These are phyloP conservation scores for Papilio polyxenes DNA, from an alignment of 1,140 invertebrate genomes.

Conservation along the genomic window DNA sequence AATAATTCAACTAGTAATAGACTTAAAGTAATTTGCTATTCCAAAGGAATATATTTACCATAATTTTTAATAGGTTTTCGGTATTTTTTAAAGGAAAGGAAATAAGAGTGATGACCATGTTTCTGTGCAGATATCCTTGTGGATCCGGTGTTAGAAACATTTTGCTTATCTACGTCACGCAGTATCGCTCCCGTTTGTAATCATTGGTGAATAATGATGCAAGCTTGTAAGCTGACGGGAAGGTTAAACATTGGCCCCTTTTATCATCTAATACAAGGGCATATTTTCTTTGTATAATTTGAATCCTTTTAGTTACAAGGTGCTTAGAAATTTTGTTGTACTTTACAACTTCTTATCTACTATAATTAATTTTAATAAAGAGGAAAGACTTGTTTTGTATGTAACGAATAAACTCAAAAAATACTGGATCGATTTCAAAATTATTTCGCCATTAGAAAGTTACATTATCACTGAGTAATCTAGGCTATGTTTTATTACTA, in stretches of 20 bases:
- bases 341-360: too few species aligned
- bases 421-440: too few species aligned
- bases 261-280: background rate
- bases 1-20: background rate
- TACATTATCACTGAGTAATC: too few species aligned
- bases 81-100: too few species aligned
- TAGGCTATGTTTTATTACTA: too few species aligned
- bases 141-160: background rate
- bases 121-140: background rate
- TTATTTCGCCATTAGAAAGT: too few species aligned
- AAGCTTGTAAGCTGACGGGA: background rate
- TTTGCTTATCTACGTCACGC: constrained; percentile 4
- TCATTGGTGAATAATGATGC: constrained; percentile 18
- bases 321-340: background rate
- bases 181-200: background rate
- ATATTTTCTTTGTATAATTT: constrained; percentile 17
- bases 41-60: background rate
- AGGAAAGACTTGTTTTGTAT: too few species aligned
- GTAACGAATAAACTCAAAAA: too few species aligned
- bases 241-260: background rate
- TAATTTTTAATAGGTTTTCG: too few species aligned
- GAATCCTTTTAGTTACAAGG: background rate
- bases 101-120: background rate
- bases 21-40: background rate
- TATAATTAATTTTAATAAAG: too few species aligned